Conservation (phyloP, 2,113 vertebrate genomes). For the Archocentrus centrarchus region DNA sequence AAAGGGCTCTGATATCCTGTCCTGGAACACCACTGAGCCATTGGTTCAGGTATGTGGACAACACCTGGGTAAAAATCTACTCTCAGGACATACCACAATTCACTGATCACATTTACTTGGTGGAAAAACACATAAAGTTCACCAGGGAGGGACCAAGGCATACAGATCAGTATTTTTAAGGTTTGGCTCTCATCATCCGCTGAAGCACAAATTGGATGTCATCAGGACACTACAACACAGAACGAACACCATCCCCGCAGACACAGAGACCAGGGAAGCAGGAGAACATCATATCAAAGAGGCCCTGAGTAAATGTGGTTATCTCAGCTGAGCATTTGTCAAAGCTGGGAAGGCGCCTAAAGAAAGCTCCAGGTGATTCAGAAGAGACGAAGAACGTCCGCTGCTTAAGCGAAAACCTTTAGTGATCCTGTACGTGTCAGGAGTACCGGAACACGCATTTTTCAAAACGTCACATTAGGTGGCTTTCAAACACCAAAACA, state of each 20-base stretch:
- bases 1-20: no score
- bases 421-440: neutral
- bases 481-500: neutral
- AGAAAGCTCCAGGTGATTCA: neutral
- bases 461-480: no score
- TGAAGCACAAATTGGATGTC: neutral
- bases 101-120: neutral
- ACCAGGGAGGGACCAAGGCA: neutral
- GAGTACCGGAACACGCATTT: neutral
- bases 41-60: no score
- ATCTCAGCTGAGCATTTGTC: neutral
- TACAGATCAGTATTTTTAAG: neutral
- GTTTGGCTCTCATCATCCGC: neutral
- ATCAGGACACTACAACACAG: neutral
- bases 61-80: no score
- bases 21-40: no score
- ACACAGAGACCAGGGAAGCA: neutral
- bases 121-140: neutral
- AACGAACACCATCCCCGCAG: neutral
- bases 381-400: neutral
- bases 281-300: neutral
- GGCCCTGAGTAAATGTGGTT: neutral
- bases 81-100: neutral
- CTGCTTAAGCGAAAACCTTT: neutral
- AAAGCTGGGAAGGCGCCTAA: neutral